phyloP scores from a whole-genome alignment of 2,797 vertebrate species.

The Staurois parvus region DNA sequence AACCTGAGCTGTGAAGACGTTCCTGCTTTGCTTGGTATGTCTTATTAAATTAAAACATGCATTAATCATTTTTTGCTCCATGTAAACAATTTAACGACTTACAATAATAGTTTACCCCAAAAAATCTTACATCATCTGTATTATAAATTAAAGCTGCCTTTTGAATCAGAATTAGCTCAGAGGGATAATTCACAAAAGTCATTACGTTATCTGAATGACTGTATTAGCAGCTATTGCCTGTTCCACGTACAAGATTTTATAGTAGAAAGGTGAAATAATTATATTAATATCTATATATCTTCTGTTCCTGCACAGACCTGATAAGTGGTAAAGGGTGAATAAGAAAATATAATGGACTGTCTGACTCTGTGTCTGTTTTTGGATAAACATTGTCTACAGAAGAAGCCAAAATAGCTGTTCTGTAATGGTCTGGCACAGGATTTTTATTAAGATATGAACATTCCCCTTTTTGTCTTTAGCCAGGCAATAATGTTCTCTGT shows the following conservation, averaged over 20 bases:
- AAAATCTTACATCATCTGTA: slow-evolving; percentile 28
- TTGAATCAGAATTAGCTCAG: not conserved
- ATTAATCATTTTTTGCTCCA: not conserved
- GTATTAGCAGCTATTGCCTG: not conserved
- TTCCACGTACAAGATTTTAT: not conserved
- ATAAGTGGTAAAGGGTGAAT: not conserved
- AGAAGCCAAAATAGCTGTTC: not conserved
- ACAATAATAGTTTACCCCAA: slow-evolving; percentile 1
- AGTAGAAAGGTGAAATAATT: slow-evolving; percentile 17
- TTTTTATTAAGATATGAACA: not conserved
- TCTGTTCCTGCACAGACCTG: not conserved
- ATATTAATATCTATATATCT: slow-evolving; percentile 27
- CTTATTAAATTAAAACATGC: not conserved
- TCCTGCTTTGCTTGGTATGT: no score
- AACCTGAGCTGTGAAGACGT: no score
- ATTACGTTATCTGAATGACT: slow-evolving; percentile 11
- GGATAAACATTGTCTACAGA: slow-evolving; percentile 4
- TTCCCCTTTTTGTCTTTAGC: not conserved
- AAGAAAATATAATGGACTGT: not conserved
- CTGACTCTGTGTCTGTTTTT: not conserved
- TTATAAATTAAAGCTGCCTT: slow-evolving; percentile 2
- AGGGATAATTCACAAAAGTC: slow-evolving; percentile 27
- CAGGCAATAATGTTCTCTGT: not conserved
- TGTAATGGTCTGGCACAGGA: slow-evolving; percentile 9
- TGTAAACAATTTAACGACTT: slow-evolving; percentile 5